A percentile compares a stretch with the other conserved stretches of the same genome.
Evolutionary conservation across 2,797 vertebrate species (phyloP).

Genomic region (Austrolebias charrua): DNA sequence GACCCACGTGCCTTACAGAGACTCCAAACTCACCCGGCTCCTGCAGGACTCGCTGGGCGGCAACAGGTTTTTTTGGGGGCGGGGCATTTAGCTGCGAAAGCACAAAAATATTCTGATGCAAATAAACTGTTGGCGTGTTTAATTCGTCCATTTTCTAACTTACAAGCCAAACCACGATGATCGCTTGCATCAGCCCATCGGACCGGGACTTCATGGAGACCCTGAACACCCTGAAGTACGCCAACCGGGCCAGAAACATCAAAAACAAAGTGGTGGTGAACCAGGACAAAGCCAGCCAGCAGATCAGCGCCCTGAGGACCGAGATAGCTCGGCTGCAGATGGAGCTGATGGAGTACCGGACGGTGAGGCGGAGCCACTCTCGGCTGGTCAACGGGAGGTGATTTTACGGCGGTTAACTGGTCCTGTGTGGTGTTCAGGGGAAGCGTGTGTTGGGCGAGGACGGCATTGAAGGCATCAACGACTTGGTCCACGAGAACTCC

Average conservation of each 20-base stretch:
- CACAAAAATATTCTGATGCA: too few species aligned
- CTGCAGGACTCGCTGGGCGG: conserved; percentile 96
- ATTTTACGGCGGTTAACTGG: not conserved
- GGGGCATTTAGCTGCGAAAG: not conserved
- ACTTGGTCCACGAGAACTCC: conserved; percentile 96
- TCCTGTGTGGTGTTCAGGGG: conserved; percentile 74
- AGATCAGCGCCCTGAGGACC: conserved; percentile 91
- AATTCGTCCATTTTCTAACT: not conserved
- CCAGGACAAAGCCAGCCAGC: conserved; percentile 95
- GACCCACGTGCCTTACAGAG: conserved; percentile 94
- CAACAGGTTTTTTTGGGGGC: conserved; percentile 88
- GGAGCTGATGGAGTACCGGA: conserved; percentile 97
- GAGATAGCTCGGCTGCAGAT: conserved; percentile 96
- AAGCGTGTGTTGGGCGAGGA: conserved; percentile 95
- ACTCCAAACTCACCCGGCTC: conserved; percentile 94
- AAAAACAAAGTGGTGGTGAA: conserved; percentile 98
- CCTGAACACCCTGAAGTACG: conserved; percentile 93
- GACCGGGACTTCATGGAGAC: conserved; percentile 99
- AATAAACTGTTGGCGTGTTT: not conserved
- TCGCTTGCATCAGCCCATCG: conserved; percentile 96
- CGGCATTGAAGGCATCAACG: conserved; percentile 93
- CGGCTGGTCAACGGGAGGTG: not conserved
- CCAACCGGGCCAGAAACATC: conserved; percentile 96
- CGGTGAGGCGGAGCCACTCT: conserved; percentile 74
- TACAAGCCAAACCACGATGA: conserved; percentile 96